These are phyloP conservation scores for Neoitamus cyanurus DNA, from an alignment of 2,888 invertebrate genomes.

Conservation along the genomic window DNA sequence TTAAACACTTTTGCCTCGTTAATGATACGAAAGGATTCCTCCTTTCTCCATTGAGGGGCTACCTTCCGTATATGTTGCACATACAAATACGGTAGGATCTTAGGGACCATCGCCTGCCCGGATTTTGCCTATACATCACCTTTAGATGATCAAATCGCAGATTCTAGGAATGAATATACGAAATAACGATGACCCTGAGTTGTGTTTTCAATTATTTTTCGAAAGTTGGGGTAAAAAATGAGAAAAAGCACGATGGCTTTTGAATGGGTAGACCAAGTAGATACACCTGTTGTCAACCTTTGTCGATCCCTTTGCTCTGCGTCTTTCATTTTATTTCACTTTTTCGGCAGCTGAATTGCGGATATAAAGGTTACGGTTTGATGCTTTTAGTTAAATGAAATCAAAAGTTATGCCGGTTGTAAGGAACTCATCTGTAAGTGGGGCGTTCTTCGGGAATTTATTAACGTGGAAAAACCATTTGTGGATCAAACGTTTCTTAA, in stretches of 20 bases:
- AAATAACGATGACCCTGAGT: neutral
- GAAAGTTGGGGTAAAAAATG: neutral
- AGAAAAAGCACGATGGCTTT: neutral
- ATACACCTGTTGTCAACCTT: neutral
- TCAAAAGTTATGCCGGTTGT: neutral
- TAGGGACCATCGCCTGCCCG: neutral
- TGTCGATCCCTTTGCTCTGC: neutral
- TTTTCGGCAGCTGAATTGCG: neutral
- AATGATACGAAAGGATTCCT: neutral
- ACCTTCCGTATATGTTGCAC: neutral
- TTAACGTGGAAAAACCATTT: neutral
- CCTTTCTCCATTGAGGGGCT: neutral
- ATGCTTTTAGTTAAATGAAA: neutral
- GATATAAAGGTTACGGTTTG: neutral
- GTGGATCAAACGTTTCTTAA: neutral
- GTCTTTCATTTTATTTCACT: neutral
- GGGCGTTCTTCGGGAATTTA: neutral
- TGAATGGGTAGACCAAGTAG: too few relatives aligned
- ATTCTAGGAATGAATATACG: neutral
- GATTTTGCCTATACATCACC: neutral
- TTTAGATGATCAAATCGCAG: neutral
- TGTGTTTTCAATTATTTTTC: neutral
- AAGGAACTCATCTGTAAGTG: neutral
- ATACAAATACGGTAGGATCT: neutral
- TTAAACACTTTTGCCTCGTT: neutral